Conservation (phyloP, 1,140 invertebrate species). For the Eriocheir sinensis region DNA sequence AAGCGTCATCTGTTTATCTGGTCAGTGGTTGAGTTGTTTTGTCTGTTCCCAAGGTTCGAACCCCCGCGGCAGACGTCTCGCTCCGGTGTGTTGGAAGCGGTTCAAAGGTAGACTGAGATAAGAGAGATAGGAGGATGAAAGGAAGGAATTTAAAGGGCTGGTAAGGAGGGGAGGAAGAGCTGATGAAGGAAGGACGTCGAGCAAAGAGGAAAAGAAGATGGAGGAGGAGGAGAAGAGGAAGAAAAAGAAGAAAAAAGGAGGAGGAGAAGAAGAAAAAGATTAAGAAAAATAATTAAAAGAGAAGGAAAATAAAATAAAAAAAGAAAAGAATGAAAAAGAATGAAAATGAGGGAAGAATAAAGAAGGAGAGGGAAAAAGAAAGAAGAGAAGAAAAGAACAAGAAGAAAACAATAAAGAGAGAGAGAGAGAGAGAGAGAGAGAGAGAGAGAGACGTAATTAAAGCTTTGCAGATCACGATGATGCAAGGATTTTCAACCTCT, state of each 20-base stretch:
- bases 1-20: no score
- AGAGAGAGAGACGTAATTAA: neutral
- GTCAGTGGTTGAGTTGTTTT: no score
- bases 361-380: neutral
- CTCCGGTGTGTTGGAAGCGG: neutral
- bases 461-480: neutral
- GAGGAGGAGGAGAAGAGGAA: neutral
- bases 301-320: neutral
- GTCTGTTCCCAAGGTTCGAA: no score
- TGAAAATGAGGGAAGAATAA: neutral
- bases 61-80: no score
- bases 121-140: neutral
- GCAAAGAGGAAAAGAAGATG: neutral
- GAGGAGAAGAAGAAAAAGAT: neutral
- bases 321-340: neutral
- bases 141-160: neutral
- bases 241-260: neutral
- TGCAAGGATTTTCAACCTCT: neutral
- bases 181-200: neutral
- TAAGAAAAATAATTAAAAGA: neutral
- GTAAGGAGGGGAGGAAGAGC: neutral
- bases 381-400: neutral
- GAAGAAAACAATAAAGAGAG: neutral
- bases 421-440: constrained; percentile 40
- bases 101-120: neutral